These are phyloP conservation scores for Drosophila takahashii DNA, from an alignment of 1,140 invertebrate species.

Conservation along the genomic window DNA sequence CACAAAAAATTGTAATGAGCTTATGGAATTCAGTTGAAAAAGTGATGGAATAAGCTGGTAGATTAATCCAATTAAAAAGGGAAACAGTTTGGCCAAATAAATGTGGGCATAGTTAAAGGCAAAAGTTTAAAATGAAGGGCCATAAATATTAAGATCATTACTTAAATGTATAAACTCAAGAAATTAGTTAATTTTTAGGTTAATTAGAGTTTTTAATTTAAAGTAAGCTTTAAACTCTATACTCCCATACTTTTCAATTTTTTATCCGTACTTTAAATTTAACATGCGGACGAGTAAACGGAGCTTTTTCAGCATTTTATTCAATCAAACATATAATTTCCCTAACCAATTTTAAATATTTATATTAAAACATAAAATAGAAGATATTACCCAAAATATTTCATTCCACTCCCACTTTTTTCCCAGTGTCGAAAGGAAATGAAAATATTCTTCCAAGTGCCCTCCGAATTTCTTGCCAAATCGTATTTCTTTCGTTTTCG, in stretches of 20 bases:
- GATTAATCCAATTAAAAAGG: constrained; percentile 3
- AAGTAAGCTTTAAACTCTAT: too few relatives aligned
- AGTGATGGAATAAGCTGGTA: not conserved
- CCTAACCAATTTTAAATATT: too few relatives aligned
- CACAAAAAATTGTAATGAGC: not conserved
- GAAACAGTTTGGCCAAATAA: not conserved
- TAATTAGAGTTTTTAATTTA: too few relatives aligned
- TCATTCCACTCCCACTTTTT: not conserved
- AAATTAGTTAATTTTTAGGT: too few relatives aligned
- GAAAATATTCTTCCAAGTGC: constrained; percentile 23
- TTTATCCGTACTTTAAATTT: too few relatives aligned
- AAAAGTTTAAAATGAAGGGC: not conserved
- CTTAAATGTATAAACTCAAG: not conserved
- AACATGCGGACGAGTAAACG: too few relatives aligned
- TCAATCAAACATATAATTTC: too few relatives aligned
- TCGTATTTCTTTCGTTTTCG: constrained; percentile 44
- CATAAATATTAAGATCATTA: not conserved
- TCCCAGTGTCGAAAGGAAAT: constrained; percentile 14
- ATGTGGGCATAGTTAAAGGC: not conserved
- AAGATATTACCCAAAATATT: too few relatives aligned
- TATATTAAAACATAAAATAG: too few relatives aligned
- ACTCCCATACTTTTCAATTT: too few relatives aligned
- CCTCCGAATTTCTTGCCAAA: constrained; percentile 1
- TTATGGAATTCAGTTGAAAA: not conserved
- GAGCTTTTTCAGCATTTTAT: too few relatives aligned